Conservation (phyloP, 2,888 invertebrate genomes). For the Phania funesta region DNA sequence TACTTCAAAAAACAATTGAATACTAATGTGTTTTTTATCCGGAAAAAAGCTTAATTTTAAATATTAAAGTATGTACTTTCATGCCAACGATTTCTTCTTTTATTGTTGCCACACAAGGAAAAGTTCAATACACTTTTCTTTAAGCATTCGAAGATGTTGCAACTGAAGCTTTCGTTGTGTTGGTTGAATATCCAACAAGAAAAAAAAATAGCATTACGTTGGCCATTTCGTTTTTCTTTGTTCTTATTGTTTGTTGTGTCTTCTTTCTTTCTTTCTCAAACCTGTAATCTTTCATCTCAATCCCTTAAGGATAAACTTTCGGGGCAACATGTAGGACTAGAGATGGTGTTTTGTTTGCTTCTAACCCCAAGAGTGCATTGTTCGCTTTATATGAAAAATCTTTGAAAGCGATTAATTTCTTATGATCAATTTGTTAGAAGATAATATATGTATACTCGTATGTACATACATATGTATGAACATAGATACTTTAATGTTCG, state of each 20-base stretch:
- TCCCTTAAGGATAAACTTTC: conserved; percentile 27
- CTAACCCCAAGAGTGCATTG: not conserved
- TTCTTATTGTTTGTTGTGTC: not conserved
- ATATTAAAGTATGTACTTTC: not conserved
- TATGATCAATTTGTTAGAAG: not conserved
- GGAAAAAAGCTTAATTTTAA: not conserved
- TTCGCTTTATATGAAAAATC: not conserved
- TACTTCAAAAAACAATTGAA: conserved; percentile 22
- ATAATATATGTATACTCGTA: too few species aligned
- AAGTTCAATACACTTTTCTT: conserved; percentile 42
- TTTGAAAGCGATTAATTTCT: not conserved
- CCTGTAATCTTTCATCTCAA: conserved; percentile 17
- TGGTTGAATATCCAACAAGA: not conserved
- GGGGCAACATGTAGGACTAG: not conserved
- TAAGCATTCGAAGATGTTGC: not conserved
- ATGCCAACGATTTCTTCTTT: not conserved
- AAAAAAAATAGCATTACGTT: not conserved
- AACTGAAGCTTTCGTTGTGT: conserved; percentile 1
- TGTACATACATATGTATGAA: too few species aligned
- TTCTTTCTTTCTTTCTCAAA: not conserved
- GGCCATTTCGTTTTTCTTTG: not conserved
- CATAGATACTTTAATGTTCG: too few species aligned
- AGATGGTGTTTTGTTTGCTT: conserved; percentile 19
- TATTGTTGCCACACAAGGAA: conserved; percentile 20
- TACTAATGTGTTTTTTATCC: not conserved